Evolutionary conservation across 2,797 vertebrate species (phyloP).

Genomic region (Enteromius trimaculatus): DNA sequence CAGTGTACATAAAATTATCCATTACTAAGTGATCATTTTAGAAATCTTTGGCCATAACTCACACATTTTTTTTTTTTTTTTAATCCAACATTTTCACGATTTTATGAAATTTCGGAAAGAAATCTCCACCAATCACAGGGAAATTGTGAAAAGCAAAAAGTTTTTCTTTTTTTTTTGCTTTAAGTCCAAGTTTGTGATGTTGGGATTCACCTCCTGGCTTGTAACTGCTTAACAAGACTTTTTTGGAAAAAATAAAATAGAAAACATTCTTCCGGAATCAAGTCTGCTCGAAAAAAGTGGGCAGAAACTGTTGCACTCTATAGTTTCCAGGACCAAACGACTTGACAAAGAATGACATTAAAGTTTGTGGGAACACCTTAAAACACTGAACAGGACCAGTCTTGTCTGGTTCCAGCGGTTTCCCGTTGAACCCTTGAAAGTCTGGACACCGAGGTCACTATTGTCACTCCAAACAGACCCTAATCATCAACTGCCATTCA

Average conservation of each 20-base stretch:
- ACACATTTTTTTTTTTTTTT: not conserved
- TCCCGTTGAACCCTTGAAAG: constrained; percentile 65
- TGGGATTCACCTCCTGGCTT: not conserved
- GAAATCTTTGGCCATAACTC: constrained; percentile 9
- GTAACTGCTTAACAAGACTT: not conserved
- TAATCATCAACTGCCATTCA: constrained; percentile 21
- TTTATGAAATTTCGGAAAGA: not conserved
- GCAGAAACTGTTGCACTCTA: not conserved
- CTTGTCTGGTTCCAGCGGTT: constrained; percentile 65
- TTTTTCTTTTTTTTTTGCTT: not conserved
- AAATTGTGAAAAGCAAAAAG: not conserved
- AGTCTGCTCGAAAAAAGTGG: not conserved
- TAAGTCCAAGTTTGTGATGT: not conserved
- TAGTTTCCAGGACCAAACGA: constrained; percentile 11
- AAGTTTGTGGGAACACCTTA: constrained; percentile 47
- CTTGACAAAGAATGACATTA: constrained; percentile 14
- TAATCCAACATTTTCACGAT: not conserved
- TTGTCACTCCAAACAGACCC: constrained; percentile 17
- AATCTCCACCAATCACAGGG: not conserved
- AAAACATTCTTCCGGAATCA: not conserved
- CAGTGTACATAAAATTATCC: constrained; percentile 36
- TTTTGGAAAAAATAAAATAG: not conserved
- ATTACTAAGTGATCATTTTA: constrained; percentile 12
- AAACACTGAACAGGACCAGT: constrained; percentile 74
- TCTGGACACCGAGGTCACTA: constrained; percentile 39